Conservation (phyloP, 1,140 invertebrate species). For the Magallana gigas region DNA sequence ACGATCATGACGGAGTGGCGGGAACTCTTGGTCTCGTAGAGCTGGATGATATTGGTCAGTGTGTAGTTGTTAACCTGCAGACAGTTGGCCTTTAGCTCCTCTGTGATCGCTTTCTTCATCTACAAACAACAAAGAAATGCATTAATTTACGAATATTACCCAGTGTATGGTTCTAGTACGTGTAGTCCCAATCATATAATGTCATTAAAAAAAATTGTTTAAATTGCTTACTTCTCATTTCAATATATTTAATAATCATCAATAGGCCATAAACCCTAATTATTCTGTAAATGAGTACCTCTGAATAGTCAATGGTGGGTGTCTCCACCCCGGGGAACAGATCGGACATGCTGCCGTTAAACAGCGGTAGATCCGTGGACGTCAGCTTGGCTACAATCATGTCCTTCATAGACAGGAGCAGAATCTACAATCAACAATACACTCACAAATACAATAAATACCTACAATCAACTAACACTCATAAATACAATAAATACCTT, state of each 20-base stretch:
- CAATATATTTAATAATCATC: no score
- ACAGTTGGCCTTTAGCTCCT: conserved; percentile 83
- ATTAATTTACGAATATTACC: no score
- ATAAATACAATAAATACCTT: no score
- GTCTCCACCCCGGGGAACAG: conserved; percentile 88
- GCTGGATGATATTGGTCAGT: conserved; percentile 78
- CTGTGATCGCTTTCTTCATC: conserved; percentile 85
- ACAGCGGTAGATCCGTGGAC: conserved; percentile 89
- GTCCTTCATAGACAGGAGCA: conserved; percentile 87
- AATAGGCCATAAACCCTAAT: no score
- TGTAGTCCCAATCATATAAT: no score
- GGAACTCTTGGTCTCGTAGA: conserved; percentile 83
- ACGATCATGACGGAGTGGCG: conserved; percentile 84
- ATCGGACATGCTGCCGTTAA: conserved; percentile 90
- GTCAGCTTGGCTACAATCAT: conserved; percentile 93
- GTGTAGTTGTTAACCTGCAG: conserved; percentile 81
- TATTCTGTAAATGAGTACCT: conserved; percentile 64
- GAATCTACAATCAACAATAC: conserved; percentile 61
- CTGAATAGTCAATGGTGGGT: conserved; percentile 87
- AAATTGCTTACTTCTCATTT: no score
- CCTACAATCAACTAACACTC: no score
- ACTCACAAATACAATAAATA: no score
- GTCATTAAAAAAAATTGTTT: no score
- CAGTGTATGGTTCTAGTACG: no score
- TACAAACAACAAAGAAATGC: conserved; percentile 67